A percentile compares a stretch with the other conserved stretches of the same genome.
These are phyloP conservation scores for Ivindomyrus marchei DNA, from an alignment of 2,113 vertebrate genomes.

Conservation along the genomic window DNA sequence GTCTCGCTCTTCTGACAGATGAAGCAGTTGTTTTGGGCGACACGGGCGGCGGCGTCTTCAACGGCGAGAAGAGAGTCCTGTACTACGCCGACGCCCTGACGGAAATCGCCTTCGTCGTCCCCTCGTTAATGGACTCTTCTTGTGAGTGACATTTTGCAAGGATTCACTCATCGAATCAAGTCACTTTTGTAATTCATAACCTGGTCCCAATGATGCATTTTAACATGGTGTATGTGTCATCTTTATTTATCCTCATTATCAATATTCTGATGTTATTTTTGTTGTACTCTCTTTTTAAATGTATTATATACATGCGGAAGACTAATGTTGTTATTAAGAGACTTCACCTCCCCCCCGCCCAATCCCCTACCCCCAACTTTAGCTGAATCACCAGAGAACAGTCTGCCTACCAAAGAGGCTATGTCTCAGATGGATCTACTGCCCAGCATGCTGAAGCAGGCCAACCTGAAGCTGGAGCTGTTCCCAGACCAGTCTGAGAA, in stretches of 20 bases:
- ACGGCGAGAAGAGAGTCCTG: conserved; percentile 75
- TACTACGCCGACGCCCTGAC: conserved; percentile 83
- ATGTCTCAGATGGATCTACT: conserved; percentile 81
- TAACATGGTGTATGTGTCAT: background rate
- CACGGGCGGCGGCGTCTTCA: conserved; percentile 74
- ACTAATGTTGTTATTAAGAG: background rate
- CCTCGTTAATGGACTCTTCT: conserved; percentile 68
- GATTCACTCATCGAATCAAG: background rate
- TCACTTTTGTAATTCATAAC: background rate
- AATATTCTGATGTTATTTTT: background rate
- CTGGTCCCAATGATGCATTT: background rate
- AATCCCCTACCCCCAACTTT: conserved; percentile 2
- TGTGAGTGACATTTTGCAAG: conserved; percentile 52
- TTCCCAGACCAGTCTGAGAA: conserved; percentile 77
- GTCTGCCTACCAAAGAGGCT: conserved; percentile 67
- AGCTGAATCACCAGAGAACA: conserved; percentile 78
- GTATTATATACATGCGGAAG: background rate
- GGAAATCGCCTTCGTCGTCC: conserved; percentile 83
- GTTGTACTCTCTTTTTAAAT: background rate
- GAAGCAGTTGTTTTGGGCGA: conserved; percentile 63
- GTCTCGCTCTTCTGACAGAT: conserved; percentile 52
- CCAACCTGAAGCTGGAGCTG: conserved; percentile 75
- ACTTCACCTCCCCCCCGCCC: background rate
- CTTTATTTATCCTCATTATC: background rate
- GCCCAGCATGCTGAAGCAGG: conserved; percentile 76